Conservation (phyloP, 2,888 invertebrate genomes). For the Drosophila mercatorum region DNA sequence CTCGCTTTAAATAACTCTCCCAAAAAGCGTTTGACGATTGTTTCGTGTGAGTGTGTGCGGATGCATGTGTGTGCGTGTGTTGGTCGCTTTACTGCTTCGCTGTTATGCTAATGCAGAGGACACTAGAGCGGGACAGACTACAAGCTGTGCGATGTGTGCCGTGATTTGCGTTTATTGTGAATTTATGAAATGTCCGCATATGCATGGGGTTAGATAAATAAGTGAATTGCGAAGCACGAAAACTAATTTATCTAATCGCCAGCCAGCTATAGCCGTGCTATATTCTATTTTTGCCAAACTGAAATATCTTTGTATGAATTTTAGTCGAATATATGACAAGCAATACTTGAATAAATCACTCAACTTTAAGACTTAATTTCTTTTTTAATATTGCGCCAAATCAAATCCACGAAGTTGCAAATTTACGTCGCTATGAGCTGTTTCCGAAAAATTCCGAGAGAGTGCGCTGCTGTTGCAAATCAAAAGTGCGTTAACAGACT, state of each 20-base stretch:
- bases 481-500: background rate
- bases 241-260: background rate
- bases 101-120: conserved; percentile 31
- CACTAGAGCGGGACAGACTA: conserved; percentile 20
- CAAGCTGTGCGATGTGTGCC: conserved; percentile 1
- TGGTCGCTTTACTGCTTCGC: conserved; percentile 35
- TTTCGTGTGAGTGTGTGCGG: conserved; percentile 10
- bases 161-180: conserved; percentile 33
- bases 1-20: conserved; percentile 51
- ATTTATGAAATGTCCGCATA: conserved; percentile 2
- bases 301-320: no score
- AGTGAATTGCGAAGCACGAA: background rate
- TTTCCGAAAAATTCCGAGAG: background rate
- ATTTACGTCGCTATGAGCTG: background rate
- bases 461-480: background rate
- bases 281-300: no score
- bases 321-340: background rate
- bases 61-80: background rate
- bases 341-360: no score
- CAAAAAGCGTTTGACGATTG: conserved; percentile 59
- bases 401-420: background rate
- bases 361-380: background rate
- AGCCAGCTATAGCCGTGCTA: no score
- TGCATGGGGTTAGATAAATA: background rate
- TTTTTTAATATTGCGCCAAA: conserved; percentile 3